These are phyloP conservation scores for Drosophila birchii DNA, from an alignment of 2,888 invertebrate genomes.

Conservation along the genomic window DNA sequence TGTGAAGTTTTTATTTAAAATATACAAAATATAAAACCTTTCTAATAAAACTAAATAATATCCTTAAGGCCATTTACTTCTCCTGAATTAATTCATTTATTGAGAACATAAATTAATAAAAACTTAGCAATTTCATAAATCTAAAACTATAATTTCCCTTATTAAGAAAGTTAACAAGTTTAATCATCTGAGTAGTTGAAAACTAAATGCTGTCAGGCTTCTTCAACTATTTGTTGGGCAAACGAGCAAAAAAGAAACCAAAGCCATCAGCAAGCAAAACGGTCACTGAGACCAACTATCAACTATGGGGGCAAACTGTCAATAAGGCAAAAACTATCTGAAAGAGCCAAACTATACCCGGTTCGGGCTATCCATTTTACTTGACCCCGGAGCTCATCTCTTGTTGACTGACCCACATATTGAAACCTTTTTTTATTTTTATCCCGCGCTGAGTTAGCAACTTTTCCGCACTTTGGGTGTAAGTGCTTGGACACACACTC, in stretches of 20 bases:
- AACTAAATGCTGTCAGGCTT: neutral
- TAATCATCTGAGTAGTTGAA: neutral
- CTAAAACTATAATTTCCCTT: neutral
- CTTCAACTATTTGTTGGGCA: neutral
- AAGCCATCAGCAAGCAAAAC: conserved; percentile 17
- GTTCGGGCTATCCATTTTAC: conserved; percentile 38
- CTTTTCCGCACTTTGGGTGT: conserved; percentile 30
- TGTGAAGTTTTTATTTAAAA: too few relatives aligned
- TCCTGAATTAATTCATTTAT: too few relatives aligned
- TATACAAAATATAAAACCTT: too few relatives aligned
- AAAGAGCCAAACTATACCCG: conserved; percentile 9
- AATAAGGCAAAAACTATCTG: conserved; percentile 36
- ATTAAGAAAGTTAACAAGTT: neutral
- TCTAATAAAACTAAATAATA: too few relatives aligned
- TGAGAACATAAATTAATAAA: neutral
- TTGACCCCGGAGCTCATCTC: conserved; percentile 42
- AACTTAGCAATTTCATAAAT: neutral
- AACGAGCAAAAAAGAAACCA: neutral
- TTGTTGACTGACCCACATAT: conserved; percentile 42
- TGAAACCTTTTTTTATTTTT: conserved; percentile 29
- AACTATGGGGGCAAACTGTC: conserved; percentile 34
- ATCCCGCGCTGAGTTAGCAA: conserved; percentile 21
- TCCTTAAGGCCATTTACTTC: too few relatives aligned
- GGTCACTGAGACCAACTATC: conserved; percentile 30
- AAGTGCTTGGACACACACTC: conserved; percentile 31